A percentile compares a stretch with the other conserved stretches of the same genome.
These are phyloP conservation scores for Sminthurides bifidus DNA, from an alignment of 1,140 invertebrate genomes.

Conservation along the genomic window DNA sequence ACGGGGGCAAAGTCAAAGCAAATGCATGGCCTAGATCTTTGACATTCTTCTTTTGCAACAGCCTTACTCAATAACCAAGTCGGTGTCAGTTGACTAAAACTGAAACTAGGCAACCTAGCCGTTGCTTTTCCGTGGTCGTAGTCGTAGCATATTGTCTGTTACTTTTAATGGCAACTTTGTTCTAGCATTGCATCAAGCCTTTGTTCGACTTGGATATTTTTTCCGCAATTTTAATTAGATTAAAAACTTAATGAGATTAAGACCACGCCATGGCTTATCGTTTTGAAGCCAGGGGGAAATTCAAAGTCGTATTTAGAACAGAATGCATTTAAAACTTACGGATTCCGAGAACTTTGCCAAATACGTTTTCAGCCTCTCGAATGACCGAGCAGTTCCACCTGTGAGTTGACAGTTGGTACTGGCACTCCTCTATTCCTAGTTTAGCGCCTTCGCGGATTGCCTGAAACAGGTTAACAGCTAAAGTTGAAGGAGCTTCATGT, in stretches of 20 bases:
- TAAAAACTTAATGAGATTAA: too few species aligned
- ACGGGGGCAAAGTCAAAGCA: too few species aligned
- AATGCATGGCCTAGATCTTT: too few species aligned
- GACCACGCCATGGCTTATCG: not conserved
- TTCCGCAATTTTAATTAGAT: too few species aligned
- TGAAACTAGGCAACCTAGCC: too few species aligned
- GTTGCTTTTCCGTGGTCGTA: too few species aligned
- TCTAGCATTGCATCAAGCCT: too few species aligned
- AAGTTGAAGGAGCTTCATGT: not conserved
- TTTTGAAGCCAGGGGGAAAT: not conserved
- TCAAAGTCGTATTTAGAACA: not conserved
- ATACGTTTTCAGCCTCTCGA: conserved; percentile 51
- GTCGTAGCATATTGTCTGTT: too few species aligned
- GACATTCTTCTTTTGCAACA: too few species aligned
- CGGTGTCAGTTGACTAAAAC: not conserved
- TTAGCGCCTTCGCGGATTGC: conserved; percentile 59
- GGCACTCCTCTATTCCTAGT: conserved; percentile 78
- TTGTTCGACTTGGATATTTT: too few species aligned
- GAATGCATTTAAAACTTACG: conserved; percentile 34
- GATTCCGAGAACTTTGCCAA: conserved; percentile 50
- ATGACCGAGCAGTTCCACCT: conserved; percentile 80
- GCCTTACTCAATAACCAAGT: not conserved
- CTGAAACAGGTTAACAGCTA: conserved; percentile 43
- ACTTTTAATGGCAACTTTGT: too few species aligned
- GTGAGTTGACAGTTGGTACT: conserved; percentile 71